These are phyloP conservation scores for Clunio marinus DNA, from an alignment of 2,888 invertebrate species.

Conservation along the genomic window DNA sequence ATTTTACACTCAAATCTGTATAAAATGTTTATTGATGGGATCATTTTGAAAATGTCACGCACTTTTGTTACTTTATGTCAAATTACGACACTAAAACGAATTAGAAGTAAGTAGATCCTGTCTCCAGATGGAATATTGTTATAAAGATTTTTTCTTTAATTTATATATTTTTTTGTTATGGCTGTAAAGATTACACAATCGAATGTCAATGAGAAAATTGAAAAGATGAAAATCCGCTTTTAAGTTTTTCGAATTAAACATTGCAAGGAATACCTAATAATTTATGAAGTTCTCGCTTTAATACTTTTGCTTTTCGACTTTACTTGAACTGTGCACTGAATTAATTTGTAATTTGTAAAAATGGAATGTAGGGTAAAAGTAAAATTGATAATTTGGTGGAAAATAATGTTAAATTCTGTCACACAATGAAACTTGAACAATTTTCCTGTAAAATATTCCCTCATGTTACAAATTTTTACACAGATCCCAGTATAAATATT, in stretches of 20 bases:
- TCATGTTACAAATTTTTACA: background rate
- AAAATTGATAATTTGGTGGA: background rate
- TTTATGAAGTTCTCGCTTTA: no score
- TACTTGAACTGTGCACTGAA: background rate
- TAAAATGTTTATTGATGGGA: background rate
- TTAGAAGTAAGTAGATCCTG: background rate
- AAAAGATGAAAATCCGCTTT: no score
- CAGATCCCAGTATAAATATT: background rate
- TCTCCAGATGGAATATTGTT: no score
- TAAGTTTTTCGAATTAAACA: no score
- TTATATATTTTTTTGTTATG: no score
- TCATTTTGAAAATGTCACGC: background rate
- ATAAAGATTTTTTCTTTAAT: no score
- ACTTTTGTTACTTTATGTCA: background rate
- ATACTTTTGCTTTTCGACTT: no score
- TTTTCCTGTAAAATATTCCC: background rate
- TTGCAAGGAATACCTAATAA: no score
- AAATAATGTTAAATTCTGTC: background rate
- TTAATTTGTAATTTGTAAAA: background rate
- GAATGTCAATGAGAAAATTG: no score
- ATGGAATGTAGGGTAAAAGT: background rate
- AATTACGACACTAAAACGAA: background rate
- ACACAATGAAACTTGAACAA: no score
- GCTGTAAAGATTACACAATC: no score
- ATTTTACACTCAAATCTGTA: background rate